A percentile compares a stretch with the other conserved stretches of the same genome.
Evolutionary conservation across 1,140 invertebrate genomes (phyloP).

Genomic region (Aphaenogaster ashmeadi): DNA sequence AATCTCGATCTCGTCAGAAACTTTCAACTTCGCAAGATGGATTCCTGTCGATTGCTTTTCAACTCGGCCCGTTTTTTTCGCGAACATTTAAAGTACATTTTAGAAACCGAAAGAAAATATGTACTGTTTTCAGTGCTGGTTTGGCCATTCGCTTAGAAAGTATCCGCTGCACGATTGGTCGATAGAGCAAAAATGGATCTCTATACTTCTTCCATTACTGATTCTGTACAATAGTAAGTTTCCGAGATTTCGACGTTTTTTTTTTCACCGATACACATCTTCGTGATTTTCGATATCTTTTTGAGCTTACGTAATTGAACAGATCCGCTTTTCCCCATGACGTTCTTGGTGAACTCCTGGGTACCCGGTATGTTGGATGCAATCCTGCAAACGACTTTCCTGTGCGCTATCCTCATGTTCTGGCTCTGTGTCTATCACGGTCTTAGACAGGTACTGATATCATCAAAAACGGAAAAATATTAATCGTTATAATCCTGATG

Average conservation of each 20-base stretch:
- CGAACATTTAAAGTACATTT: constrained; percentile 19
- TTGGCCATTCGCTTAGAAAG: constrained; percentile 95
- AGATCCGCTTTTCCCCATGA: constrained; percentile 98
- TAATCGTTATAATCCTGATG: neutral
- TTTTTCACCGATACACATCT: neutral
- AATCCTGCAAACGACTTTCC: constrained; percentile 96
- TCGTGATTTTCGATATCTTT: neutral
- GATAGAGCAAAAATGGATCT: constrained; percentile 99
- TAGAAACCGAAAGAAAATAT: constrained; percentile 38
- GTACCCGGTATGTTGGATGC: constrained; percentile 96
- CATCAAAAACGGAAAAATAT: constrained; percentile 10
- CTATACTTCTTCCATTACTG: constrained; percentile 95
- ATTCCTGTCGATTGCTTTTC: neutral
- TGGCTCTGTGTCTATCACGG: constrained; percentile 99
- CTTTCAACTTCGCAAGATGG: neutral
- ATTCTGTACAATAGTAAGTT: constrained; percentile 96
- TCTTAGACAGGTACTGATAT: constrained; percentile 92
- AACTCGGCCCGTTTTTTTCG: neutral
- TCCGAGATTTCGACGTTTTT: neutral
- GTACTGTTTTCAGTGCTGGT: constrained; percentile 93
- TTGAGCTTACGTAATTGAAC: constrained; percentile 87
- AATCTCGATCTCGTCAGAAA: neutral
- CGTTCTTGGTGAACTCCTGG: constrained; percentile 96
- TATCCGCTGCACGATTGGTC: constrained; percentile 98
- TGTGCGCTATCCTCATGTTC: constrained; percentile 95